Evolutionary conservation across 2,888 invertebrate species (phyloP), one percentile per base, ranked within the genome.

Genomic region (Coelopa pilipes): DNA sequence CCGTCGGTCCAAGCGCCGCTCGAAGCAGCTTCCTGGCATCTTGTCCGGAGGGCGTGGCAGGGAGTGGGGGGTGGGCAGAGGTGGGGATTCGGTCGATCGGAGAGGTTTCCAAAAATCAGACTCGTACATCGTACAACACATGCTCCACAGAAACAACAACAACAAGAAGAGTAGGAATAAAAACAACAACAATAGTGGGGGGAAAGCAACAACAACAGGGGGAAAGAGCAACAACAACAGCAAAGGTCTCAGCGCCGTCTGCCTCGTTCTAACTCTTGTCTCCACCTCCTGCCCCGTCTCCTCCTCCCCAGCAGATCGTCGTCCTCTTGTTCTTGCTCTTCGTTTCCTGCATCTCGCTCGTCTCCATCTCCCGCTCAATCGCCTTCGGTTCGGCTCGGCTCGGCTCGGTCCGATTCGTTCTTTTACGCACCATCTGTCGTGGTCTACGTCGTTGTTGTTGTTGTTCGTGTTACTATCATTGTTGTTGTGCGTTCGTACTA

Each of bases 381-480:
- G 7, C 72, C 17, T 75, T 74, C 11, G 49, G 67, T 73, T 70
- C 53, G 62, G 57, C 71, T 53, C 17, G 65, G 47, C 45, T 34
- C 7, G 60, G 67, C 50, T 76, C 73, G 75, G 72, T 78, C n/a
- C n/a, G n/a, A n/a, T n/a, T n/a, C 70, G 74, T 67, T 74, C 60
- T 73, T 74, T 59, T 70, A 68, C 71, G 71, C 77, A 78, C 74
- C 80, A 79, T 79, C 79, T 79, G 78, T 76, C 77, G 70, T 63
- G 60, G 17, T 70, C 45, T 68, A 70, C 15, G 68, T 74, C 19
- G 49, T 73, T 73, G 62, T 73, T 65, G 46, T 53, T 62, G n/a
- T 62, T 12, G 13, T 12, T 62, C n/a, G 12, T 62, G 21, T 59
- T 11, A 46, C 34, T 73, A 13, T 55, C n/a, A 68, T 73, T 60